Evolutionary conservation across 2,888 invertebrate genomes (phyloP).

Genomic region (Trypoxylon attenuatum): DNA sequence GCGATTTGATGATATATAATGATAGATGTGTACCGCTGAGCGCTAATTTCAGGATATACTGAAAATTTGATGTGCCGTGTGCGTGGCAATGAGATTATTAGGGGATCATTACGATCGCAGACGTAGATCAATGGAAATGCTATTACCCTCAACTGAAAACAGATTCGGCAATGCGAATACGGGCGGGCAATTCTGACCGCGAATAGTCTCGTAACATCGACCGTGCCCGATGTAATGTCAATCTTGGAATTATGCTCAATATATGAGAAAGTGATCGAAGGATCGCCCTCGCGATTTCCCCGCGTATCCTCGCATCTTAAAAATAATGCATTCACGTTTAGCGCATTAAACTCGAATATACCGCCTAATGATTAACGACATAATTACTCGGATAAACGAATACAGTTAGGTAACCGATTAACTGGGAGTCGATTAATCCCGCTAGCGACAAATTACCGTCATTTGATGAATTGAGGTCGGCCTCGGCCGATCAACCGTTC

Average conservation of each 20-base stretch:
- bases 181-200: too few species aligned
- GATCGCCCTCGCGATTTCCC: too few species aligned
- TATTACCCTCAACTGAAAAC: constrained; percentile 13
- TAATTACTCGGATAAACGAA: constrained; percentile 32
- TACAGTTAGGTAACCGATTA: constrained; percentile 25
- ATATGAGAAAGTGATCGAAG: too few species aligned
- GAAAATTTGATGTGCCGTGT: constrained; percentile 24
- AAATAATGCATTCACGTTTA: too few species aligned
- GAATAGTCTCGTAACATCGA: constrained; percentile 16
- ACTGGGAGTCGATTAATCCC: constrained; percentile 29
- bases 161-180: constrained; percentile 24
- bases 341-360: not conserved
- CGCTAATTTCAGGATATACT: not conserved
- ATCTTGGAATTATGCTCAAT: constrained; percentile 1
- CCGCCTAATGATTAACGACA: constrained; percentile 20
- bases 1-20: constrained; percentile 8
- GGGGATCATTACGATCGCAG: constrained; percentile 1
- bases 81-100: constrained; percentile 24
- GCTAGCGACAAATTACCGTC: constrained; percentile 22
- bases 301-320: too few species aligned
- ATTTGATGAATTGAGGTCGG: constrained; percentile 26
- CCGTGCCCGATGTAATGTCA: too few species aligned
- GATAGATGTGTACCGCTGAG: constrained; percentile 7
- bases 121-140: constrained; percentile 24
- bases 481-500: constrained; percentile 8